Percentiles rank a stretch among this genome's conserved stretches.
phyloP scores from a whole-genome alignment of 2,888 invertebrate genomes.

The Tetranychus truncatus region DNA sequence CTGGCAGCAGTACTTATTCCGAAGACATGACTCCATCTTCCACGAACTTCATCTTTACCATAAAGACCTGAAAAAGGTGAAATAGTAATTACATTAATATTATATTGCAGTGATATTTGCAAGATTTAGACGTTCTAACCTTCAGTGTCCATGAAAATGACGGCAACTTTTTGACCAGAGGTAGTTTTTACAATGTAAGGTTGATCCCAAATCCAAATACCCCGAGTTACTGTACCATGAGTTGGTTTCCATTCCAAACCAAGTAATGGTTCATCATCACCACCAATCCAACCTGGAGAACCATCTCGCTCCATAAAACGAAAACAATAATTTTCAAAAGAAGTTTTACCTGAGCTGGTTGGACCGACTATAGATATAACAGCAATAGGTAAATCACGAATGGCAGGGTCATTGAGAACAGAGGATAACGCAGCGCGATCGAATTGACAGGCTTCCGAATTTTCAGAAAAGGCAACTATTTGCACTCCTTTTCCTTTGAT shows the following conservation, averaged over 20 bases:
- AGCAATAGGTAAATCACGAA: background rate
- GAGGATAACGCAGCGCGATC: background rate
- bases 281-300: background rate
- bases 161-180: background rate
- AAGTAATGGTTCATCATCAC: background rate
- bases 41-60: constrained; percentile 7
- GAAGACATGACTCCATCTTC: constrained; percentile 7
- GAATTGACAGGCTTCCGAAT: background rate
- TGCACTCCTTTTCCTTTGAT: constrained; percentile 5
- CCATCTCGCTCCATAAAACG: constrained; percentile 9
- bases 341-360: constrained; percentile 8
- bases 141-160: constrained; percentile 8
- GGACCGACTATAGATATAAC: constrained; percentile 4
- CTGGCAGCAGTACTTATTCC: constrained; percentile 7
- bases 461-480: background rate
- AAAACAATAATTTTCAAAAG: constrained; percentile 8
- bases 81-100: background rate
- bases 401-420: background rate
- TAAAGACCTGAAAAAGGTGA: background rate
- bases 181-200: background rate
- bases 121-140: background rate
- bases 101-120: background rate
- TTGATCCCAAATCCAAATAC: constrained; percentile 8
- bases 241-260: constrained; percentile 6
- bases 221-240: constrained; percentile 6